phyloP scores from a whole-genome alignment of 1,140 invertebrate species.

The Drosophila suzukii region DNA sequence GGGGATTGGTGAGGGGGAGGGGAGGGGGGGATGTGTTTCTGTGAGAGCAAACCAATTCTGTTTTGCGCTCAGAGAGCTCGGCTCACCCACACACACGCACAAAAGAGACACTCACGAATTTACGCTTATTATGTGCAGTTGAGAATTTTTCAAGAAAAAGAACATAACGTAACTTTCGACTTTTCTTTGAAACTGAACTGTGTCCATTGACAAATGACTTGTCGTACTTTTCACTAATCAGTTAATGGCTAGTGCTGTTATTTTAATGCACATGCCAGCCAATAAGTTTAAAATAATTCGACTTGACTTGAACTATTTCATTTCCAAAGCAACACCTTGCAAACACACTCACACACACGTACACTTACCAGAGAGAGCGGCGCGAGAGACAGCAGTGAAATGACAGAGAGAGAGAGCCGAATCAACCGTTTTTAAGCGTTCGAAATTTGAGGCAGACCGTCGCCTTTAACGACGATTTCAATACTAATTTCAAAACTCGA shows the following conservation, averaged over 20 bases:
- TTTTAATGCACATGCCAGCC: conserved; percentile 31
- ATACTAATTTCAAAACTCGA: conserved; percentile 76
- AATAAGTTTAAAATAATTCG: conserved; percentile 60
- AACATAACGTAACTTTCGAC: conserved; percentile 22
- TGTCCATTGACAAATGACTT: conserved; percentile 6
- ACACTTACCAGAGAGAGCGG: conserved; percentile 34
- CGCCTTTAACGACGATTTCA: conserved; percentile 66
- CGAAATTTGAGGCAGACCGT: conserved; percentile 60
- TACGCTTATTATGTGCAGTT: conserved; percentile 72
- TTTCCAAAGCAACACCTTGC: conserved; percentile 53
- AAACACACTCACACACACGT: conserved; percentile 19
- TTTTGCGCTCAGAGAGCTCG: conserved; percentile 27
- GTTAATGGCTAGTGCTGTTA: conserved; percentile 3
- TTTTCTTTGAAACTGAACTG: conserved; percentile 23
- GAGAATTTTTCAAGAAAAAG: conserved; percentile 72
- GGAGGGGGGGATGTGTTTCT: not conserved
- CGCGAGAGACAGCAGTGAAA: no score
- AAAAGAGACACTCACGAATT: conserved; percentile 45
- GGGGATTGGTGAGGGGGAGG: not conserved
- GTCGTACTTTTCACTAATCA: conserved; percentile 3
- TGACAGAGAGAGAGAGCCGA: conserved; percentile 3
- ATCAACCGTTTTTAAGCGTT: conserved; percentile 1
- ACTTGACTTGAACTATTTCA: conserved; percentile 65
- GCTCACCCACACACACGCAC: conserved; percentile 23
- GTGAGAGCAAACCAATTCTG: conserved; percentile 14